Conservation (phyloP, 2,888 invertebrate species). For the Cactoblastis cactorum region DNA sequence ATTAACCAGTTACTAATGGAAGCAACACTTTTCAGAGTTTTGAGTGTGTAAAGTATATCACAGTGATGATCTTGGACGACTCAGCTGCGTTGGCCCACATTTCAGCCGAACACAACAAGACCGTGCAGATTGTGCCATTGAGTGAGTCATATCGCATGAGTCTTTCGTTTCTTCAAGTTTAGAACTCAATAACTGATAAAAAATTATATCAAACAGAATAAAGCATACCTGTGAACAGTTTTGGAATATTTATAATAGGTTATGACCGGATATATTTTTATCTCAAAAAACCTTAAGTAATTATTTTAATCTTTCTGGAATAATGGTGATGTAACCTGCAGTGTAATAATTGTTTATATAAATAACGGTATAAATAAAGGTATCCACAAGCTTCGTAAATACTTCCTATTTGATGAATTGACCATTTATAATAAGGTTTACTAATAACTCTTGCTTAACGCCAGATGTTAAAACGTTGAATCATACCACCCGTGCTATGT, state of each 20-base stretch:
- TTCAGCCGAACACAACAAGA: slow-evolving; percentile 52
- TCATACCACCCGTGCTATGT: slow-evolving; percentile 32
- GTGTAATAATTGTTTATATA: no score
- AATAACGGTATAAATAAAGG: no score
- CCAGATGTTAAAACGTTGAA: slow-evolving; percentile 66
- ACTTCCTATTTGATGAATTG: background rate
- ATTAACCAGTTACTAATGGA: no score
- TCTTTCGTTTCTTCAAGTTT: slow-evolving; percentile 28
- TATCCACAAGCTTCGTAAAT: background rate
- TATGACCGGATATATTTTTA: no score
- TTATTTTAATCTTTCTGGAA: no score
- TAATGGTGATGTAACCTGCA: no score
- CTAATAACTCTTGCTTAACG: slow-evolving; percentile 38
- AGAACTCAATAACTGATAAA: background rate
- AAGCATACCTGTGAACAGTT: no score
- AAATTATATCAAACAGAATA: no score
- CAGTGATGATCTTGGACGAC: slow-evolving; percentile 68
- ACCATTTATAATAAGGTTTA: slow-evolving; percentile 6
- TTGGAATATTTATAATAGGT: no score
- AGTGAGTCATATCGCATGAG: slow-evolving; percentile 29
- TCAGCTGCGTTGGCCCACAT: slow-evolving; percentile 67
- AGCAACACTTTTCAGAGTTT: no score
- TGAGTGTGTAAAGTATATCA: no score
- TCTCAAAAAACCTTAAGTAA: no score
- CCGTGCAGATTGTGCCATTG: slow-evolving; percentile 32